These are phyloP conservation scores for Aplocera efformata DNA, from an alignment of 2,888 invertebrate genomes.

Conservation along the genomic window DNA sequence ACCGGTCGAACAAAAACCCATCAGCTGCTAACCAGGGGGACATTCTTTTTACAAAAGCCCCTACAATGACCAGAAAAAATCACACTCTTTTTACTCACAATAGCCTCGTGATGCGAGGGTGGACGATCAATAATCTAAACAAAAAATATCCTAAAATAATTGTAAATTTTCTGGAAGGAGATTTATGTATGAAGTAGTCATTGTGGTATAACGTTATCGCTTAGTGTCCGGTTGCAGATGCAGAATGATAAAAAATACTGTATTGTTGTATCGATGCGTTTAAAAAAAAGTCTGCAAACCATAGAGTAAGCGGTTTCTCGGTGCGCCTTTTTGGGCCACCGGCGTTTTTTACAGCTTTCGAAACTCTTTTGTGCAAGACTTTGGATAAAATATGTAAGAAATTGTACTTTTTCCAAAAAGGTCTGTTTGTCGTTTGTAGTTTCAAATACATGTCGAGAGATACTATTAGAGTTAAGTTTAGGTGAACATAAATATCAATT, in stretches of 20 bases:
- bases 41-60: conserved; percentile 73
- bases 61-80: conserved; percentile 75
- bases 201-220: conserved; percentile 62
- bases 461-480: too few relatives aligned
- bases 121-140: conserved; percentile 70
- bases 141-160: conserved; percentile 70
- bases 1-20: conserved; percentile 30
- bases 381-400: not conserved
- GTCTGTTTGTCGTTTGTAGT: too few relatives aligned
- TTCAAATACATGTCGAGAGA: too few relatives aligned
- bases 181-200: conserved; percentile 73
- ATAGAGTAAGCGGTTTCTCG: conserved; percentile 28
- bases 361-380: conserved; percentile 23
- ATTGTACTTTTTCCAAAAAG: not conserved
- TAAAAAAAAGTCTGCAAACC: conserved; percentile 20
- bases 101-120: conserved; percentile 68
- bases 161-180: conserved; percentile 69
- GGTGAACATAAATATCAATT: too few relatives aligned
- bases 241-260: conserved; percentile 39
- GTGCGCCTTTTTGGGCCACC: conserved; percentile 16
- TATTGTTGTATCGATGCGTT: conserved; percentile 44
- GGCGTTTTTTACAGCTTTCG: conserved; percentile 18
- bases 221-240: conserved; percentile 75
- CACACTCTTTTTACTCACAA: conserved; percentile 66
- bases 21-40: conserved; percentile 71